Evolutionary conservation across 2,888 invertebrate genomes (phyloP).

Genomic region (Volucella inflata): DNA sequence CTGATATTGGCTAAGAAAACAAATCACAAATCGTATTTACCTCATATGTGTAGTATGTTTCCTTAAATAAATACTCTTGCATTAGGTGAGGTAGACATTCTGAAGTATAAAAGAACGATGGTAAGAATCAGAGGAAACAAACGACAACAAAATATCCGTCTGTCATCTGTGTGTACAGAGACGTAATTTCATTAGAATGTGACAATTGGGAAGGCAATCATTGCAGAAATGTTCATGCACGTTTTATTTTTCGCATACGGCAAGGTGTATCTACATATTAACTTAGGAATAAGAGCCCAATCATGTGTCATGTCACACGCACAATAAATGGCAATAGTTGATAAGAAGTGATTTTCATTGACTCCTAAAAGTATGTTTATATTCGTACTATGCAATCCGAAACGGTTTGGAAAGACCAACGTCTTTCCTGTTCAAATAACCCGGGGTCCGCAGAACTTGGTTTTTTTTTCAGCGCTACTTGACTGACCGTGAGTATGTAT

Average conservation of each 20-base stretch:
- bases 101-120: background rate
- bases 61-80: slow-evolving; percentile 3
- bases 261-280: background rate
- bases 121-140: background rate
- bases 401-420: too few species aligned
- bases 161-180: slow-evolving; percentile 10
- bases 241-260: background rate
- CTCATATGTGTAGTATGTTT: background rate
- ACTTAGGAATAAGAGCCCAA: background rate
- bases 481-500: too few species aligned
- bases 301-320: too few species aligned
- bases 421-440: too few species aligned
- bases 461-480: too few species aligned
- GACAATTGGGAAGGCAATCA: background rate
- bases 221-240: background rate
- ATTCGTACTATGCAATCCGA: too few species aligned
- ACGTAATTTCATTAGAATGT: slow-evolving; percentile 14
- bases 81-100: background rate
- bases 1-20: slow-evolving; percentile 39
- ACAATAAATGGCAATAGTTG: too few species aligned
- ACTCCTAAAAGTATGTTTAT: too few species aligned
- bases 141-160: background rate
- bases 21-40: slow-evolving; percentile 14
- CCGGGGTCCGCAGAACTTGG: too few species aligned
- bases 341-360: too few species aligned